Base-by-base conservation (phyloP, 2,888 invertebrate genomes). In the Platycheirus rosarum region DNA sequence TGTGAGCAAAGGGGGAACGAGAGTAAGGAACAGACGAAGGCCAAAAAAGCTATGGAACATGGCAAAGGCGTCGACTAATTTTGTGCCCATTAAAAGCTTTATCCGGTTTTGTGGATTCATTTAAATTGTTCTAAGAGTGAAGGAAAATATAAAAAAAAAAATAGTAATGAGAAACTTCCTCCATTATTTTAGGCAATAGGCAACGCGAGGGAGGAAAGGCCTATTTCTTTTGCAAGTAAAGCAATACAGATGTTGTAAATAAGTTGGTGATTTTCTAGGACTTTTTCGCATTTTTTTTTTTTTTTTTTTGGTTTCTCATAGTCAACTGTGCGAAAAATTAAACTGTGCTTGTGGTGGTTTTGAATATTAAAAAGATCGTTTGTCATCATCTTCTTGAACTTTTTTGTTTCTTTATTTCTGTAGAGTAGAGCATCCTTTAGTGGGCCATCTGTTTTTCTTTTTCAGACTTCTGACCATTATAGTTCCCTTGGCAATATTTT, bases 61-160 rank as follows among this genome's bases (percentile, higher is more conserved):
- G 69, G 55, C 69, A 79, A 65, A 75, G 55, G 63, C 69, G 75
- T 70, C 79, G 63, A 51, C 79, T 79, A 79, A 79, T 79, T 74
- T 74, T 57, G 75, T 65, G 63, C 57, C 75, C 68, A 69, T 74
- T 74, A 74, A 79, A 79, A 79, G 69, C 79, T 65, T 74, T 79
- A 74, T 79, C 74, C 79, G 79, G 79, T 75, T 74, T 75, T 74
- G 75, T 79, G 75, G 79, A 79, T 79, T 65, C 57, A 55, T 69
- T 79, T 74, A 74, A 70, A 79, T 74, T 79, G 55, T 69, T 57
- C 69, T 37, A 20, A 32, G 42, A 63, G 63, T 60, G 51, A 20
- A 53, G 40, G 29, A 18, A 44, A 29, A 53, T 1, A 20, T 3
- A 23, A 29, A 40, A 14, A 42, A 23, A 42, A 60, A 26, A 40